Conservation (phyloP, 2,888 invertebrate species). For the Cordilura impudica region DNA sequence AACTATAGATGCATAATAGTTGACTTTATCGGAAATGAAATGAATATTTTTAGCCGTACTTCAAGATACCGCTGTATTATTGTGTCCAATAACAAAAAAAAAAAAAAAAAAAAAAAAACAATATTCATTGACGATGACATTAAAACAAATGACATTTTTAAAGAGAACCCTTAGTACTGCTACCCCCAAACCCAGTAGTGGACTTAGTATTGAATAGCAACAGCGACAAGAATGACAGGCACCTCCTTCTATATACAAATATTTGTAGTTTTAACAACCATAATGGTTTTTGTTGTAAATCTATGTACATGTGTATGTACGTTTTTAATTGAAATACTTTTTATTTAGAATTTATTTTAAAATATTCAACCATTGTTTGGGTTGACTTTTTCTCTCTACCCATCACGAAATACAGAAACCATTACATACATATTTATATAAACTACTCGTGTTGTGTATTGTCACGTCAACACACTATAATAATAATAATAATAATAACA, state of each 20-base stretch:
- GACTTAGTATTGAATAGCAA: neutral
- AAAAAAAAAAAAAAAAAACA: too few species aligned
- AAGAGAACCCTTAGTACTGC: neutral
- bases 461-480: neutral
- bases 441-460: neutral
- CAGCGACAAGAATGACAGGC: neutral
- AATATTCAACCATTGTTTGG: conserved; percentile 31
- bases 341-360: conserved; percentile 32
- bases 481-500: neutral
- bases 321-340: neutral
- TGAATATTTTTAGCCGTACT: too few species aligned
- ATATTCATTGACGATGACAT: neutral
- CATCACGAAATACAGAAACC: neutral
- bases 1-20: too few species aligned
- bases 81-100: neutral
- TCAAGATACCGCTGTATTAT: neutral
- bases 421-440: too few species aligned
- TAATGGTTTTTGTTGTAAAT: neutral
- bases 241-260: too few species aligned
- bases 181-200: neutral
- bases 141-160: neutral
- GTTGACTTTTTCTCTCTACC: neutral
- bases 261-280: neutral
- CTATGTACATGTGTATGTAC: too few species aligned
- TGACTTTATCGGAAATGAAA: too few species aligned